These are phyloP conservation scores for Spermophilus dauricus DNA, from an alignment of 2,113 vertebrate genomes.

Conservation along the genomic window DNA sequence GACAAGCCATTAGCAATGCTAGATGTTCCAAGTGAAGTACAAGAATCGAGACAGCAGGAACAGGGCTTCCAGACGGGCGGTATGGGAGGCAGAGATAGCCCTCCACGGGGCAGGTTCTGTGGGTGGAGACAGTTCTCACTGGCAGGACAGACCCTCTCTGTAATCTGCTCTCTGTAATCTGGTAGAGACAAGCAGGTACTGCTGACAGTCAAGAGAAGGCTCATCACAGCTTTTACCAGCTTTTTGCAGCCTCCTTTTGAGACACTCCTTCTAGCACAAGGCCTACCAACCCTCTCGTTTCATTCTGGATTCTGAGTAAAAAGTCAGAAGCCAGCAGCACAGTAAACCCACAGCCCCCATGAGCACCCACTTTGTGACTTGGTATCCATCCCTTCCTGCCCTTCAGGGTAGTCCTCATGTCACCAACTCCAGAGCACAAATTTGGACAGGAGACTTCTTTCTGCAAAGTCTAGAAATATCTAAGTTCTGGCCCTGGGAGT, in stretches of 20 bases:
- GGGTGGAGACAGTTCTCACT: no score
- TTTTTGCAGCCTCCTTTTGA: neutral
- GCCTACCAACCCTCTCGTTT: neutral
- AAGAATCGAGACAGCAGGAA: no score
- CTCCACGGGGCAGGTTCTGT: accelerated
- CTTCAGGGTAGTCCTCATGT: accelerated
- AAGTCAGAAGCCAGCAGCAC: neutral
- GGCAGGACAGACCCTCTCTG: no score
- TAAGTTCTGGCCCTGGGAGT: neutral
- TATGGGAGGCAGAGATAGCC: neutral
- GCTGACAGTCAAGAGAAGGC: neutral
- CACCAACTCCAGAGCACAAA: neutral
- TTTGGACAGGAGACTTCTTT: neutral
- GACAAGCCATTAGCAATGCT: neutral
- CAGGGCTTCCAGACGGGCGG: neutral
- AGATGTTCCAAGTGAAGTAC: neutral
- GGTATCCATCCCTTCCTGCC: no score
- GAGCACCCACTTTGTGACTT: accelerated
- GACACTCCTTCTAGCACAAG: neutral
- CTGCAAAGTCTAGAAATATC: neutral
- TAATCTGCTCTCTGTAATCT: no score
- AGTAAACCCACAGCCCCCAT: accelerated
- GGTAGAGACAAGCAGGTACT: neutral
- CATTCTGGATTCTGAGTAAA: neutral
- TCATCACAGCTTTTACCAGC: no score